These are phyloP conservation scores for Atta cephalotes DNA, from an alignment of 1,140 invertebrate genomes.

Conservation along the genomic window DNA sequence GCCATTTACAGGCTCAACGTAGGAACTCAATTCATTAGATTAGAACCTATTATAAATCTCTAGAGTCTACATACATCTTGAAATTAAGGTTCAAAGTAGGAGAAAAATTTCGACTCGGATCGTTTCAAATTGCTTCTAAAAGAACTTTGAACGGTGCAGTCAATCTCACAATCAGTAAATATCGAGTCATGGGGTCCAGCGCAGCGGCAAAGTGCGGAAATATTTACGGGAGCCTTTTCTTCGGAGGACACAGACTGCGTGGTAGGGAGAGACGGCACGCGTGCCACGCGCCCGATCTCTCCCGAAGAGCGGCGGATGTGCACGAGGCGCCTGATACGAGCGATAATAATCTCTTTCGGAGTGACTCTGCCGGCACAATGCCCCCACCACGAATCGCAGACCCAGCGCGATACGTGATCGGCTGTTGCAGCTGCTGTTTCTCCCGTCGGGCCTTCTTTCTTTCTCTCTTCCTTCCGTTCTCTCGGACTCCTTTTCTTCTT, in stretches of 20 bases:
- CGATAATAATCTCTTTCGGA: conserved; percentile 81
- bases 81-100: no score
- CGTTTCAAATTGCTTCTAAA: neutral
- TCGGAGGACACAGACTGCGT: conserved; percentile 21
- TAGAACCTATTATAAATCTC: no score
- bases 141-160: neutral
- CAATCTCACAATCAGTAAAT: neutral
- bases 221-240: conserved; percentile 56
- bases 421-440: conserved; percentile 85
- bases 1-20: no score
- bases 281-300: conserved; percentile 82
- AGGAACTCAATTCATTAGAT: no score
- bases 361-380: conserved; percentile 81
- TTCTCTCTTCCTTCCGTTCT: conserved; percentile 77
- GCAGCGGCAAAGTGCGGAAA: neutral
- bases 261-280: conserved; percentile 78
- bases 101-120: no score
- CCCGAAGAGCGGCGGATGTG: conserved; percentile 71
- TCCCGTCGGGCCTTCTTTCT: conserved; percentile 77
- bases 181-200: neutral
- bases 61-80: no score
- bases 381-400: conserved; percentile 67
- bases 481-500: conserved; percentile 60
- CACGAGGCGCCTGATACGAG: conserved; percentile 75
- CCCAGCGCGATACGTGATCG: conserved; percentile 82